Evolutionary conservation across 2,888 invertebrate genomes (phyloP).

Genomic region (Argyresthia goedartella): DNA sequence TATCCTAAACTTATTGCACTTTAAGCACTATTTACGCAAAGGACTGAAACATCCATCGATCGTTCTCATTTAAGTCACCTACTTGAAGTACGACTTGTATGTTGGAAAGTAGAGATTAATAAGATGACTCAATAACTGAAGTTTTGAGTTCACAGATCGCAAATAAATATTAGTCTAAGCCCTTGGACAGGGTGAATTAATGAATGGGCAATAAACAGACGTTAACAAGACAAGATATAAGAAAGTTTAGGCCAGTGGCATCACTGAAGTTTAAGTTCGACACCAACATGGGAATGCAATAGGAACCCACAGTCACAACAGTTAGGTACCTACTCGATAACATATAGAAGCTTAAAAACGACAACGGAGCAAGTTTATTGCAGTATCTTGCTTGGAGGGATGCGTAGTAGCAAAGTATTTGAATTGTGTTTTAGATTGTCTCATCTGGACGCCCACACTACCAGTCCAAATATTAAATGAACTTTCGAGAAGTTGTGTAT

Average conservation of each 20-base stretch:
- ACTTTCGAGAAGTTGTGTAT: background rate
- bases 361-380: slow-evolving; percentile 39
- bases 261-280: slow-evolving; percentile 21
- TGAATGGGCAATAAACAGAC: slow-evolving; percentile 42
- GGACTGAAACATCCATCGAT: too few species aligned
- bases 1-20: too few species aligned
- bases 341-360: slow-evolving; percentile 48
- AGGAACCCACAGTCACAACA: slow-evolving; percentile 47
- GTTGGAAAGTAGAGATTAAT: too few species aligned
- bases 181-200: slow-evolving; percentile 19
- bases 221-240: slow-evolving; percentile 23
- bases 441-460: slow-evolving; percentile 39
- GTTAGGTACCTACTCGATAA: slow-evolving; percentile 46
- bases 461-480: background rate
- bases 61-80: too few species aligned
- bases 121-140: too few species aligned
- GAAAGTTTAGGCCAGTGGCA: slow-evolving; percentile 28
- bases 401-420: slow-evolving; percentile 40
- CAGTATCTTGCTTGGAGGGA: slow-evolving; percentile 36
- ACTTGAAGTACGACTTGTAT: too few species aligned
- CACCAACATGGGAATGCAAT: slow-evolving; percentile 30
- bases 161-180: too few species aligned
- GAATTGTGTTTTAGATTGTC: slow-evolving; percentile 33
- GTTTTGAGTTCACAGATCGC: too few species aligned
- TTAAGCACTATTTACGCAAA: too few species aligned